These are phyloP conservation scores for Hippoglossus hippoglossus DNA, from an alignment of 2,797 vertebrate species.

Conservation along the genomic window DNA sequence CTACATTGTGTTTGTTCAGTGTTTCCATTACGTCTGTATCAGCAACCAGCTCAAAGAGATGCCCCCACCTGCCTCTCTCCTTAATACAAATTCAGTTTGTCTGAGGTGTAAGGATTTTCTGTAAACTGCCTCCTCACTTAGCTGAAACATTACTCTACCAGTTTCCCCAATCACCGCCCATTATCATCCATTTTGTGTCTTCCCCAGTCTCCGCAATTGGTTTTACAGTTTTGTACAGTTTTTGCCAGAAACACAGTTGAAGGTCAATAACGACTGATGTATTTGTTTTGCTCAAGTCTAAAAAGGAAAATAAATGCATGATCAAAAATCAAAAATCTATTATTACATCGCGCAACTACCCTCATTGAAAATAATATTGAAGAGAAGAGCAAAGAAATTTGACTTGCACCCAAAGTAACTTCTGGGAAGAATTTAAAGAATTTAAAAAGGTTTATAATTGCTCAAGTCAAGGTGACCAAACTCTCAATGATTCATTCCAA, in stretches of 20 bases:
- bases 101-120: conserved; percentile 2
- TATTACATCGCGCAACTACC: conserved; percentile 16
- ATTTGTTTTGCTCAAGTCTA: neutral
- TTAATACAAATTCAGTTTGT: conserved; percentile 18
- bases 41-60: conserved; percentile 22
- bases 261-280: neutral
- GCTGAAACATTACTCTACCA: conserved; percentile 5
- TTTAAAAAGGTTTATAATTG: conserved; percentile 33
- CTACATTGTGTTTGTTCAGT: conserved; percentile 14
- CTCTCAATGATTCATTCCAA: conserved; percentile 5
- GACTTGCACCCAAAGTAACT: conserved; percentile 36
- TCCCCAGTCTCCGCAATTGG: conserved; percentile 4
- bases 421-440: neutral
- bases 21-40: conserved; percentile 12
- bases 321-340: conserved; percentile 31
- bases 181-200: conserved; percentile 21
- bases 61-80: conserved; percentile 3
- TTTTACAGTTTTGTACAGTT: conserved; percentile 20
- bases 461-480: conserved; percentile 35
- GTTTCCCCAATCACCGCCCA: conserved; percentile 9
- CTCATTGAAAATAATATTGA: conserved; percentile 15
- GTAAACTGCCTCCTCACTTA: conserved; percentile 4
- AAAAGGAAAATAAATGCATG: conserved; percentile 16
- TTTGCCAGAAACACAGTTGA: conserved; percentile 2
- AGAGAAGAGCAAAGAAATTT: conserved; percentile 19